phyloP scores from a whole-genome alignment of 2,888 invertebrate genomes.

The Trachelus stipa region DNA sequence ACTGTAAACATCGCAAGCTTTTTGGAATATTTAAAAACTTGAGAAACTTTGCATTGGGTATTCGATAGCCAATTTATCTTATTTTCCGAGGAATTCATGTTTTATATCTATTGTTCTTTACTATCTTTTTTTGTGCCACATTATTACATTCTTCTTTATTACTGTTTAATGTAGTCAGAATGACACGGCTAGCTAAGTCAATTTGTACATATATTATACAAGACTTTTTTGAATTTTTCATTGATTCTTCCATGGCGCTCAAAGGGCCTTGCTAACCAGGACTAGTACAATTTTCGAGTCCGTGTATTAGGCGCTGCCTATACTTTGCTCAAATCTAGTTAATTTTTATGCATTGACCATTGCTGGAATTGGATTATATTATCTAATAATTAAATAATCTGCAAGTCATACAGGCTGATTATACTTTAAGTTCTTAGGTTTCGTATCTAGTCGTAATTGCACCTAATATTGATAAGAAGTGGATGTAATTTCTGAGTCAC shows the following conservation, averaged over 20 bases:
- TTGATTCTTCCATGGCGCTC: not conserved
- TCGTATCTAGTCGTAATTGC: too few relatives aligned
- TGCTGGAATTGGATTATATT: not conserved
- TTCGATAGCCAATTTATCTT: not conserved
- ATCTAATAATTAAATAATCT: not conserved
- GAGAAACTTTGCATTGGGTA: not conserved
- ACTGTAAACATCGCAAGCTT: not conserved
- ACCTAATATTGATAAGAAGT: too few relatives aligned
- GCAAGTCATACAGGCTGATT: not conserved
- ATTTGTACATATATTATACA: not conserved
- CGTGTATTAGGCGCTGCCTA: not conserved
- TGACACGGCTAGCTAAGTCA: not conserved
- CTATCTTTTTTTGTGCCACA: not conserved
- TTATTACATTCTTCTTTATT: not conserved
- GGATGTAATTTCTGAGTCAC: not conserved
- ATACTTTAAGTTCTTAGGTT: not conserved
- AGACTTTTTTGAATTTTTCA: not conserved
- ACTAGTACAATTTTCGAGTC: too few relatives aligned
- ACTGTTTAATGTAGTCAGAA: not conserved
- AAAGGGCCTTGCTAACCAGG: not conserved
- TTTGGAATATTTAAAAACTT: not conserved
- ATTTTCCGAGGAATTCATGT: not conserved
- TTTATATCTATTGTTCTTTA: not conserved
- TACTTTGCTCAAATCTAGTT: not conserved
- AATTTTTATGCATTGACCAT: not conserved